Conservation (phyloP, 23 tunicate genomes). For the Phallusia fumigata region DNA sequence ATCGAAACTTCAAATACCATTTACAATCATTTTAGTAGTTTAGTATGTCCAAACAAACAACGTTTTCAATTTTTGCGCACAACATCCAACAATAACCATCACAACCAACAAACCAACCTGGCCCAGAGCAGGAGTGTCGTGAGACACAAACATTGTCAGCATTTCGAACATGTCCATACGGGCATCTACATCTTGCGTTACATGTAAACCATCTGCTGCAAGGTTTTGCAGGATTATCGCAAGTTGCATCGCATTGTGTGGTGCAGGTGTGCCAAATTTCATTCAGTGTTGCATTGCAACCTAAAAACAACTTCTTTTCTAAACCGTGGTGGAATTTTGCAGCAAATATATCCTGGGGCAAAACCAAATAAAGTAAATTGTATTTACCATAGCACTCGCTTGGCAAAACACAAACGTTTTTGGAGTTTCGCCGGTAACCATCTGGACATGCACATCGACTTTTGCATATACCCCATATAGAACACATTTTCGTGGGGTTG, state of each 20-base stretch:
- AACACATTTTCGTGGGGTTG: neutral
- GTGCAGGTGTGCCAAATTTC: conserved; percentile 20
- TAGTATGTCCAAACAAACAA: too few species aligned
- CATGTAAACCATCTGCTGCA: conserved; percentile 24
- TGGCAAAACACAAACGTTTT: neutral
- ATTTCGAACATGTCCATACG: neutral
- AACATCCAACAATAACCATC: too few species aligned
- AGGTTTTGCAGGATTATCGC: conserved; percentile 10
- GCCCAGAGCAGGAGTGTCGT: too few species aligned
- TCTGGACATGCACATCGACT: neutral
- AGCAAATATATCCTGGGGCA: too few species aligned
- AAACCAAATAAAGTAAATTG: too few species aligned
- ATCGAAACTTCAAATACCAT: too few species aligned
- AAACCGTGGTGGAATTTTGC: too few species aligned
- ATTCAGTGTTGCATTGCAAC: conserved; percentile 26
- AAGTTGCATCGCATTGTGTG: conserved; percentile 32
- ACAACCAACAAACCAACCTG: too few species aligned
- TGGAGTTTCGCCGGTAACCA: neutral
- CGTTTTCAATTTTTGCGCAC: too few species aligned
- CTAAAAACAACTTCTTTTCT: neutral
- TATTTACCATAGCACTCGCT: neutral
- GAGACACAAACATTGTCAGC: neutral
- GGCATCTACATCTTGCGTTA: conserved; percentile 14
- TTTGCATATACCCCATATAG: neutral
- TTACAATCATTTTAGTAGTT: too few species aligned